Conservation (phyloP, 2,888 invertebrate species). For the Eristalis pertinax region DNA sequence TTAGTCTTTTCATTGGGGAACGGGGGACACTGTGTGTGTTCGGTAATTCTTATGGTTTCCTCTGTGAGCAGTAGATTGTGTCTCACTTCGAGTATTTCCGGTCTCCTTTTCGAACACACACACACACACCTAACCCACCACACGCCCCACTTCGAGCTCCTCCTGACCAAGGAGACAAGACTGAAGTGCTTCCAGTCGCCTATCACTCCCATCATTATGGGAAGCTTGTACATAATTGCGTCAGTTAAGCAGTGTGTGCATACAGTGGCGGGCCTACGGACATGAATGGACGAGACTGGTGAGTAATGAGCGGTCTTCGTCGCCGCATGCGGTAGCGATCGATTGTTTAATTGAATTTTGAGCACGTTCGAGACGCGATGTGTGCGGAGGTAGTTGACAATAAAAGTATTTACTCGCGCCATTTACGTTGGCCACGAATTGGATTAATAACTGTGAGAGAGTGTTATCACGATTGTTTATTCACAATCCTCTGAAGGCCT, state of each 20-base stretch:
- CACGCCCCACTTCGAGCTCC: not conserved
- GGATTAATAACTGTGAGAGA: constrained; percentile 44
- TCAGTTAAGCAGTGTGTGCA: not conserved
- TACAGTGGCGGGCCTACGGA: not conserved
- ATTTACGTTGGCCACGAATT: constrained; percentile 38
- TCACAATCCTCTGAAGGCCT: not conserved
- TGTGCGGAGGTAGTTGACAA: constrained; percentile 1
- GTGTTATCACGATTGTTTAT: not conserved
- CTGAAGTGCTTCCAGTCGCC: not conserved
- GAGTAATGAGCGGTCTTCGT: not conserved
- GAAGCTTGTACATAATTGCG: constrained; percentile 13
- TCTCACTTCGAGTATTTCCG: constrained; percentile 49
- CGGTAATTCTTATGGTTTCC: not conserved
- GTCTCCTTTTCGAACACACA: constrained; percentile 28
- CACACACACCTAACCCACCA: not conserved
- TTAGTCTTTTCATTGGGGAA: not conserved
- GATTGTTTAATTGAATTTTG: constrained; percentile 62
- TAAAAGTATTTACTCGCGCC: constrained; percentile 18
- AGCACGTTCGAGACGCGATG: constrained; percentile 50
- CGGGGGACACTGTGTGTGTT: not conserved
- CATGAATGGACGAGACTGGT: not conserved
- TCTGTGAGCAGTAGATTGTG: not conserved
- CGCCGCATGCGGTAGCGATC: constrained; percentile 10
- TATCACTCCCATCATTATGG: constrained; percentile 35
- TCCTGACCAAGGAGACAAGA: not conserved